Conservation (phyloP, 2,888 invertebrate genomes). For the Leptura quadrifasciata region DNA sequence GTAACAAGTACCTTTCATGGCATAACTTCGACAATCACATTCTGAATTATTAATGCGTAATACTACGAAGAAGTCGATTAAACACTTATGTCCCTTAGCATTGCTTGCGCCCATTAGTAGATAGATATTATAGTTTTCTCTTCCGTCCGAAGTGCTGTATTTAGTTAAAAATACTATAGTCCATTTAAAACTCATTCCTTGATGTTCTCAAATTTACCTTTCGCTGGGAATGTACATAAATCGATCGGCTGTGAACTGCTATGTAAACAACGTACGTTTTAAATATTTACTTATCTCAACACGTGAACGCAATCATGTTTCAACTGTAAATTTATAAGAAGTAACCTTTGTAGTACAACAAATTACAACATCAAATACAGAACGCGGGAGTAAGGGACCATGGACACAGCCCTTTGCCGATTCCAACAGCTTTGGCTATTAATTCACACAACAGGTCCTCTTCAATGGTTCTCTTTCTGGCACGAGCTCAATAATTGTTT, state of each 20-base stretch:
- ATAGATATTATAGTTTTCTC: too few species aligned
- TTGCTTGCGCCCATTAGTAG: background rate
- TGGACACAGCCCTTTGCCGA: constrained; percentile 35
- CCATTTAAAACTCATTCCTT: background rate
- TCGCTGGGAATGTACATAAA: background rate
- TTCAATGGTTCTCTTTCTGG: constrained; percentile 39
- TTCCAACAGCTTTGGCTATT: constrained; percentile 51
- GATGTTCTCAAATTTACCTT: background rate
- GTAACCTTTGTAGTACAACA: constrained; percentile 34
- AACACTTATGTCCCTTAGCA: background rate
- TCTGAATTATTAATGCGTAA: too few species aligned
- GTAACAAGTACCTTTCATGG: too few species aligned
- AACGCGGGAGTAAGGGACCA: constrained; percentile 31
- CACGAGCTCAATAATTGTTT: constrained; percentile 43
- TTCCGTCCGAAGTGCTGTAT: background rate
- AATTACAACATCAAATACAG: constrained; percentile 35
- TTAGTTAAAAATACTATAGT: background rate
- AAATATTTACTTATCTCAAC: background rate
- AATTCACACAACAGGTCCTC: constrained; percentile 57
- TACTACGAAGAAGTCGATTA: background rate
- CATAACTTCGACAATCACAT: too few species aligned
- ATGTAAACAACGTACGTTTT: too few species aligned
- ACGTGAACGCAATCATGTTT: background rate
- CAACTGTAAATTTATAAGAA: constrained; percentile 25
- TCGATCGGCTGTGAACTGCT: background rate